Conservation (phyloP, 2,113 vertebrate genomes). For the Nothobranchius kuhntae region DNA sequence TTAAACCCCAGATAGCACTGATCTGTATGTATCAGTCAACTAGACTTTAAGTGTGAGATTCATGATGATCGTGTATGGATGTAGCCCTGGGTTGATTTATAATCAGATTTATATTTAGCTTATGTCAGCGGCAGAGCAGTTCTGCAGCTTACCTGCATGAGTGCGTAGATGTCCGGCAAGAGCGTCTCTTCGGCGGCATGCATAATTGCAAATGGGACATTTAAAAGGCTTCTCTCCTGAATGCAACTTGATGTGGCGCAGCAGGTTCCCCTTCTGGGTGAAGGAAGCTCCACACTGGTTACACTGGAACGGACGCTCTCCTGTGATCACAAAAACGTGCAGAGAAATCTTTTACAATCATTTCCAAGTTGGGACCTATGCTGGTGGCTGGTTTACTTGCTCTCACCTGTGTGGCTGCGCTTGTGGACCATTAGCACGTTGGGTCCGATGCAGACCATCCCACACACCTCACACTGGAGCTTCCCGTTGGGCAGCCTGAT, state of each 20-base stretch:
- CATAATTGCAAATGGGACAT: slow-evolving; percentile 93
- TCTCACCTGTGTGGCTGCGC: slow-evolving; percentile 95
- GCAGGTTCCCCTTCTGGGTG: slow-evolving; percentile 96
- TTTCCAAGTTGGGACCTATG: not conserved
- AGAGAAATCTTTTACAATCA: slow-evolving; percentile 6
- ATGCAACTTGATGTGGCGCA: slow-evolving; percentile 96
- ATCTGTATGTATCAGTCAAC: not conserved
- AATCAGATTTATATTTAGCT: not conserved
- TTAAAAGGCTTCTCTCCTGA: slow-evolving; percentile 98
- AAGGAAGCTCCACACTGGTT: slow-evolving; percentile 98
- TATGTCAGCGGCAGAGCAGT: not conserved
- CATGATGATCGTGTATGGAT: not conserved
- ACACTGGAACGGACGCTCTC: slow-evolving; percentile 94
- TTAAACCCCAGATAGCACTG: not conserved
- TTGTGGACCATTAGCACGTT: slow-evolving; percentile 99
- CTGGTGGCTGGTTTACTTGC: too few relatives aligned
- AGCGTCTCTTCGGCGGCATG: slow-evolving; percentile 91
- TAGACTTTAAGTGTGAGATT: not conserved
- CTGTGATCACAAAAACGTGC: slow-evolving; percentile 65
- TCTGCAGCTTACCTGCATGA: slow-evolving; percentile 84
- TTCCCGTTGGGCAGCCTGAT: slow-evolving; percentile 94
- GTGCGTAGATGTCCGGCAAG: slow-evolving; percentile 94
- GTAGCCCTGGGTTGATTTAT: not conserved
- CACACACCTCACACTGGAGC: slow-evolving; percentile 94
- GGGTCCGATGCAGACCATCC: slow-evolving; percentile 96